phyloP scores from a whole-genome alignment of 2,113 vertebrate species.

The Perca flavescens region DNA sequence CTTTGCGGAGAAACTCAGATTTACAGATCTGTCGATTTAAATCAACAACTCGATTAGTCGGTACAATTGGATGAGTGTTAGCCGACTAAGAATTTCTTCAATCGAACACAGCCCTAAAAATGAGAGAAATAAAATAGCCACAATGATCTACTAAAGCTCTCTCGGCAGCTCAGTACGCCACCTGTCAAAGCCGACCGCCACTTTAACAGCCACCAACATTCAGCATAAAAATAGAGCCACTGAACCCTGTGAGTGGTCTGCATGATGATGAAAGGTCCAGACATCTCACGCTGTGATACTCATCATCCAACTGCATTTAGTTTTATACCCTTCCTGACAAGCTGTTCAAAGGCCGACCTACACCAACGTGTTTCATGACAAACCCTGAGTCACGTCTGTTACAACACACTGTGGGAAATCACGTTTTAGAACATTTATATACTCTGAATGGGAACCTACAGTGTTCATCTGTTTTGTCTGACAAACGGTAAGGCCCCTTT shows the following conservation, averaged over 20 bases:
- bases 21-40: too few species aligned
- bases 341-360: neutral
- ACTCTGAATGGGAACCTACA: neutral
- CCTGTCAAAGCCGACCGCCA: conserved; percentile 1
- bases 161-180: neutral
- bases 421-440: neutral
- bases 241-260: conserved; percentile 4
- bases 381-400: neutral
- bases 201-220: conserved; percentile 8
- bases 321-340: neutral
- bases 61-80: too few species aligned
- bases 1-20: too few species aligned
- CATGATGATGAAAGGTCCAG: conserved; percentile 17
- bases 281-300: neutral
- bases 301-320: conserved; percentile 4
- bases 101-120: neutral
- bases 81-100: too few species aligned
- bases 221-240: neutral
- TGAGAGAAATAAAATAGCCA: neutral
- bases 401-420: too few species aligned
- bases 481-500: neutral
- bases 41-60: too few species aligned
- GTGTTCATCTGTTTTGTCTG: neutral
- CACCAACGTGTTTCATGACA: conserved; percentile 5
- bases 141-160: neutral